These are phyloP conservation scores for Hirundo rustica DNA, from an alignment of 2,797 vertebrate species.

Conservation along the genomic window DNA sequence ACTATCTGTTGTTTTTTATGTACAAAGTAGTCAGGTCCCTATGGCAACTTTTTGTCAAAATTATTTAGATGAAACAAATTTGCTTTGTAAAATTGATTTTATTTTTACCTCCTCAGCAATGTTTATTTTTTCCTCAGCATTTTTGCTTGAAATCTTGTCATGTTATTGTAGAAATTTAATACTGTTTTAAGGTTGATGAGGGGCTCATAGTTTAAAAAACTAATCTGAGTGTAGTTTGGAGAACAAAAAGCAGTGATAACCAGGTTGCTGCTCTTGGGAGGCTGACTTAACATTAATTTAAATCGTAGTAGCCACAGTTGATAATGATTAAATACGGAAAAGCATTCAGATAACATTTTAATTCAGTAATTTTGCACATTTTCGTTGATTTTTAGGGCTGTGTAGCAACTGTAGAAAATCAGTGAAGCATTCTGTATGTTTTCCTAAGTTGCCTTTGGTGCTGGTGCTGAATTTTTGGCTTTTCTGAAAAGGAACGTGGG, in stretches of 20 bases:
- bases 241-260: background rate
- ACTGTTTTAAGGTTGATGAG: background rate
- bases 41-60: too few relatives aligned
- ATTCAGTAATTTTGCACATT: background rate
- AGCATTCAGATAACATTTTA: background rate
- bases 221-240: background rate
- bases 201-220: background rate
- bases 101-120: background rate
- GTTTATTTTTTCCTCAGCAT: background rate
- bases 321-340: background rate
- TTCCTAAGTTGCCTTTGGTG: background rate
- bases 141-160: background rate
- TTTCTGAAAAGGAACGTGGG: background rate
- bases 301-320: background rate
- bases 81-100: background rate
- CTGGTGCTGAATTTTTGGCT: background rate
- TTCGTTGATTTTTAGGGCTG: background rate
- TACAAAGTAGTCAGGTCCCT: background rate
- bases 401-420: background rate
- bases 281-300: background rate
- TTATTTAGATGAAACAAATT: background rate
- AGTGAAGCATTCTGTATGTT: background rate
- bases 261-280: background rate
- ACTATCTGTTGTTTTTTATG: rapidly evolving
- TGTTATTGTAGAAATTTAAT: background rate